phyloP scores from a whole-genome alignment of 2,888 invertebrate species.

The Microdon myrmicae region DNA sequence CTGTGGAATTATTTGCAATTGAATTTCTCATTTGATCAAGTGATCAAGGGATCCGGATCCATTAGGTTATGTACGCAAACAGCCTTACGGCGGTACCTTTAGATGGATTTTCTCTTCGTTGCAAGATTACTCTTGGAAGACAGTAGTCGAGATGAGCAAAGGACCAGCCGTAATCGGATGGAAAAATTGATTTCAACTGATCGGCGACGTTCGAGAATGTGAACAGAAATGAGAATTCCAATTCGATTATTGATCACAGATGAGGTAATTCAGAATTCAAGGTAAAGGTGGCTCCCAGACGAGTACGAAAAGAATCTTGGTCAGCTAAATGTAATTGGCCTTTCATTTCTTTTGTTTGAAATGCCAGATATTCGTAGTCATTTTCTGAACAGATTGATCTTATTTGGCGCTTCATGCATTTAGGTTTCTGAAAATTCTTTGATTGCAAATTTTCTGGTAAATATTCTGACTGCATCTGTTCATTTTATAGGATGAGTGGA shows the following conservation, averaged over 20 bases:
- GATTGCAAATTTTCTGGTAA: too few species aligned
- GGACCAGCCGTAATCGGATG: slow-evolving; percentile 42
- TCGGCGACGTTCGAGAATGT: slow-evolving; percentile 29
- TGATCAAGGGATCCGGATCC: slow-evolving; percentile 15
- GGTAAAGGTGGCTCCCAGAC: too few species aligned
- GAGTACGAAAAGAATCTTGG: too few species aligned
- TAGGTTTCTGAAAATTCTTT: too few species aligned
- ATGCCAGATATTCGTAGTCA: too few species aligned
- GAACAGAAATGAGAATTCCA: slow-evolving; percentile 31
- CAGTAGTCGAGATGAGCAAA: slow-evolving; percentile 11
- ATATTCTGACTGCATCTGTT: too few species aligned
- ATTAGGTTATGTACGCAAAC: too few species aligned
- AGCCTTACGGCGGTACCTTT: slow-evolving; percentile 36
- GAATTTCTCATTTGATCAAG: slow-evolving; percentile 47
- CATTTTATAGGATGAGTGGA: too few species aligned
- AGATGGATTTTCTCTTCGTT: slow-evolving; percentile 5
- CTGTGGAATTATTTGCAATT: slow-evolving; percentile 33
- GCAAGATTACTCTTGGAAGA: slow-evolving; percentile 34
- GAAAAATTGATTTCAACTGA: slow-evolving; percentile 45
- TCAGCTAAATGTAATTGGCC: too few species aligned
- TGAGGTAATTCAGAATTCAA: background rate
- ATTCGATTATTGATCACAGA: slow-evolving; percentile 34
- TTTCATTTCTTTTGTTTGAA: too few species aligned
- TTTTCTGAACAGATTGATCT: too few species aligned
- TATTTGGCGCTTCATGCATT: too few species aligned